Conservation (phyloP, 2,113 vertebrate genomes). For the Rhinolophus sinicus region DNA sequence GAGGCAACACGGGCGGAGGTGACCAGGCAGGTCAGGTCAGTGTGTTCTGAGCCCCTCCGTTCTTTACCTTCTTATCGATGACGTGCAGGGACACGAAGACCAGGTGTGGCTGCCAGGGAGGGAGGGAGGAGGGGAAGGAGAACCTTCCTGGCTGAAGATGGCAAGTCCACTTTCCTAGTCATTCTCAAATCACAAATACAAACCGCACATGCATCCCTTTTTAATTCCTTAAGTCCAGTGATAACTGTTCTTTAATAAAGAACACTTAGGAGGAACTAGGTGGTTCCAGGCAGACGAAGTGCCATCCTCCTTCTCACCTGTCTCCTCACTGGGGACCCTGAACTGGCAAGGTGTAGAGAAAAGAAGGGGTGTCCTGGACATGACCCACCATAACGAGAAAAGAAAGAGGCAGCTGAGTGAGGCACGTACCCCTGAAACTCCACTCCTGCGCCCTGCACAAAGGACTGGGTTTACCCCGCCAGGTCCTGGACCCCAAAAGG, state of each 20-base stretch:
- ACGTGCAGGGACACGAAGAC: no score
- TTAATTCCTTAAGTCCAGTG: neutral
- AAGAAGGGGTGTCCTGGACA: neutral
- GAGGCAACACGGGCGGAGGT: neutral
- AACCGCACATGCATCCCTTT: neutral
- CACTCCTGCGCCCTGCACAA: accelerated
- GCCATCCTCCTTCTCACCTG: accelerated
- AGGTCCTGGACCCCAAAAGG: no score
- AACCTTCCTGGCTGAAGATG: neutral
- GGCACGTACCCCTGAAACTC: accelerated
- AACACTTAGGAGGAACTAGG: neutral
- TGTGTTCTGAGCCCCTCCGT: neutral
- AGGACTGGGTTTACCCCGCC: neutral
- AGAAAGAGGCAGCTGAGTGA: neutral
- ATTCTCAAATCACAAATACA: neutral
- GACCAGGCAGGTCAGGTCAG: neutral
- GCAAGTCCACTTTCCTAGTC: neutral
- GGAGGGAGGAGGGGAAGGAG: no score
- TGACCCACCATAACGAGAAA: accelerated
- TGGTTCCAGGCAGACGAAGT: neutral
- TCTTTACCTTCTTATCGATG: neutral
- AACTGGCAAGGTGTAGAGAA: neutral
- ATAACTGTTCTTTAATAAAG: neutral
- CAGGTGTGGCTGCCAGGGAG: no score
- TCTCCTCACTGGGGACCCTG: accelerated